Conservation (phyloP, 2,888 invertebrate species). For the Liposcelis brunnea region DNA sequence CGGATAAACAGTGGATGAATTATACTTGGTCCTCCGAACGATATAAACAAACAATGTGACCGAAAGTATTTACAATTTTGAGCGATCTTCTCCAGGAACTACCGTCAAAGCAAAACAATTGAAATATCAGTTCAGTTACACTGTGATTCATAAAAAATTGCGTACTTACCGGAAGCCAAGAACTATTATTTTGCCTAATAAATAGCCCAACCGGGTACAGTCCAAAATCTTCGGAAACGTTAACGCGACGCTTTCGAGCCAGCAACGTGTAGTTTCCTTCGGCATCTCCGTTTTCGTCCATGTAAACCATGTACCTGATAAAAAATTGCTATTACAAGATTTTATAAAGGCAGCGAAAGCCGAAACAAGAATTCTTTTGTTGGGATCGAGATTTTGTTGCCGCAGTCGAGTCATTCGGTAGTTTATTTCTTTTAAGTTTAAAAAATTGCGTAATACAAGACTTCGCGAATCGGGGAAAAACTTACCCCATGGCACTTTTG, state of each 20-base stretch:
- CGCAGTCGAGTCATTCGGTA: too few relatives aligned
- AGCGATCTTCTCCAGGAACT: too few relatives aligned
- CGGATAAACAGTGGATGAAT: too few relatives aligned
- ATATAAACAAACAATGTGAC: too few relatives aligned
- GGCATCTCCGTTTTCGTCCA: constrained; percentile 83
- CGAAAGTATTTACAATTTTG: too few relatives aligned
- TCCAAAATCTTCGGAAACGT: constrained; percentile 38
- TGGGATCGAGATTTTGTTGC: too few relatives aligned
- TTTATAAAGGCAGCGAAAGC: background rate
- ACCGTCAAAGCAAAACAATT: constrained; percentile 10
- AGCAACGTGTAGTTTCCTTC: constrained; percentile 87
- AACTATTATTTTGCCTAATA: constrained; percentile 34
- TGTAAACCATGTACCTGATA: constrained; percentile 69
- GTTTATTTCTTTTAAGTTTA: too few relatives aligned
- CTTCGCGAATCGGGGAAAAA: constrained; percentile 13
- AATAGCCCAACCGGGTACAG: constrained; percentile 67
- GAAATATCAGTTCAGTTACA: background rate
- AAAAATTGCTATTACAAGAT: background rate
- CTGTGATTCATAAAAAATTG: background rate
- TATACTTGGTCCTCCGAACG: too few relatives aligned
- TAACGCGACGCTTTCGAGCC: constrained; percentile 32
- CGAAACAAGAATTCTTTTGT: too few relatives aligned
- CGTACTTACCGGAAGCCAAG: constrained; percentile 55
- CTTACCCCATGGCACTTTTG: constrained; percentile 71
- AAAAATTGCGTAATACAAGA: too few relatives aligned